Evolutionary conservation across 2,113 vertebrate species (phyloP), one percentile per base, ranked within the genome.

Genomic region (Phocoena sinus): DNA sequence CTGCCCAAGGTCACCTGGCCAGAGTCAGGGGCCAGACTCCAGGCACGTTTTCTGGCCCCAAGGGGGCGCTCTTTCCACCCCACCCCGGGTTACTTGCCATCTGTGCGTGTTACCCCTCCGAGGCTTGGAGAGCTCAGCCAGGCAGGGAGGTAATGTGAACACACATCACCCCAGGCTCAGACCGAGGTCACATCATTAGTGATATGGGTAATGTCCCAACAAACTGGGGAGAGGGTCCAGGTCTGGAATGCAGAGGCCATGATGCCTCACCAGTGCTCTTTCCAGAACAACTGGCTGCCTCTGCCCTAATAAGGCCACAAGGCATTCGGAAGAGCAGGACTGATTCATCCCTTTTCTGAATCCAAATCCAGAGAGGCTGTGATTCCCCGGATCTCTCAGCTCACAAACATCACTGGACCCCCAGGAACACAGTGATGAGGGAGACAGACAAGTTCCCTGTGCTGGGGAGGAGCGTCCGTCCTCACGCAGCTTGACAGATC

Each of bases 11-110:
- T n/a, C 21, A 15, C 17, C 60, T 5, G 0, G 33, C 62, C 44
- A 26, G 31, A 17, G 23, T 33, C 76, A 41, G 67, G 44, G n/a
- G 33, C 58, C 65, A 53, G 76, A 62, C 8, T 60, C 31, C 36
- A 62, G 33, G 33, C 86, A 5, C 36, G 31, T 6, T 25, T 28
- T 53, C 47, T 7, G 26, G 38, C 12, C 82, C 38, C 1, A 0
- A 21, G 20, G 53, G 12, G 25, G 26, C 8, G 0, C 28, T 47
- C 23, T 21, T 26, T 10, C 31, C 25, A 5, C n/a, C 26, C 7
- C 28, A 11, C 28, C 25, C 9, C 0, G 0, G 0, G 0, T 33
- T 1, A 33, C 33, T 17, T 20, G n/a, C 23, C 68, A 10, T 25
- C 82, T 58, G 0, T 36, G 18, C 33, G 1, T 0, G 0, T 12